These are phyloP conservation scores for Andrena praecox DNA, from an alignment of 2,888 invertebrate genomes.

Conservation along the genomic window DNA sequence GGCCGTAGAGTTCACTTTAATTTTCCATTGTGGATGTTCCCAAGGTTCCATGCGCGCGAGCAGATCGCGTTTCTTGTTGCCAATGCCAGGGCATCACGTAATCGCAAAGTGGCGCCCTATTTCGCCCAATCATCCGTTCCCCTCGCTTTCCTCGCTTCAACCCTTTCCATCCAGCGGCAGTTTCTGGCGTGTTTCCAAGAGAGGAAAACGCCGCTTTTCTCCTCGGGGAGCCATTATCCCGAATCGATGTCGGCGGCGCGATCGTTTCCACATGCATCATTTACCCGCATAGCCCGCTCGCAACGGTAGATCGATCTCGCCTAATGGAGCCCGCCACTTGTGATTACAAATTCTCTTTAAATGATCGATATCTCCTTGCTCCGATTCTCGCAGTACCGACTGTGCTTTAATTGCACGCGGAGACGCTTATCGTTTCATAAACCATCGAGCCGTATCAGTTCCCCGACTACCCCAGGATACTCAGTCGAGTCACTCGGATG, in stretches of 20 bases:
- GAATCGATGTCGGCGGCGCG: conserved; percentile 64
- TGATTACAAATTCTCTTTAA: conserved; percentile 49
- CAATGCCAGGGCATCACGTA: conserved; percentile 36
- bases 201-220: conserved; percentile 55
- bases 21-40: conserved; percentile 1
- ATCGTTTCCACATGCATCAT: conserved; percentile 70
- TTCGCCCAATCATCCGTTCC: conserved; percentile 62
- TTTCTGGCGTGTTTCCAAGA: conserved; percentile 53
- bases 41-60: background rate
- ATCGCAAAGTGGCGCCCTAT: conserved; percentile 50
- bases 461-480: background rate
- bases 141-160: conserved; percentile 43
- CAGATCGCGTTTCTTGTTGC: conserved; percentile 18
- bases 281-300: conserved; percentile 51
- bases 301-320: conserved; percentile 61
- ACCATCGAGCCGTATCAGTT: conserved; percentile 20
- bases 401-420: conserved; percentile 39
- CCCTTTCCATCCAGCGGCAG: conserved; percentile 41
- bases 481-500: background rate
- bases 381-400: conserved; percentile 44
- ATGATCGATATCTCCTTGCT: conserved; percentile 55
- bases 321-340: conserved; percentile 35
- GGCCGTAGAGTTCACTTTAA: background rate
- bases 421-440: conserved; percentile 5
- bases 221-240: conserved; percentile 57